A percentile compares a stretch with the other conserved stretches of the same genome.
These are phyloP conservation scores for Macrophya alboannulata DNA, from an alignment of 2,888 invertebrate genomes.

Conservation along the genomic window DNA sequence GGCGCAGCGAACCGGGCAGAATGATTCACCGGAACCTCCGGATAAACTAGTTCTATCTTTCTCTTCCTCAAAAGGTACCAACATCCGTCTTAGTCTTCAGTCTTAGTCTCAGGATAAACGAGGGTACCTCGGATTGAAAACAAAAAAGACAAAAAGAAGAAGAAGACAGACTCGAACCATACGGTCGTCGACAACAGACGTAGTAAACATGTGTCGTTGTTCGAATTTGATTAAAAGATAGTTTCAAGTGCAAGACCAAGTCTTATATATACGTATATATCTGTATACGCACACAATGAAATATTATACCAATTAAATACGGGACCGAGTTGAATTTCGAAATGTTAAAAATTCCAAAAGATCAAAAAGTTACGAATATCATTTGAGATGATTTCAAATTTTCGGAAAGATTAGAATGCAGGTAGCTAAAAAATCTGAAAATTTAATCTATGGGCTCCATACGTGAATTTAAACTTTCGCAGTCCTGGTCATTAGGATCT, in stretches of 20 bases:
- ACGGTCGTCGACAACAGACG: not conserved
- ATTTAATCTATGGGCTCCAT: too few relatives aligned
- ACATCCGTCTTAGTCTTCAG: constrained; percentile 3
- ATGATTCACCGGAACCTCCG: constrained; percentile 50
- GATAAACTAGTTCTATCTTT: constrained; percentile 13
- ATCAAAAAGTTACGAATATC: too few relatives aligned
- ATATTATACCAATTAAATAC: not conserved
- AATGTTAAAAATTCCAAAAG: too few relatives aligned
- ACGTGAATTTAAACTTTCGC: too few relatives aligned
- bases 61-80: not conserved
- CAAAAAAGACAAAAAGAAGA: not conserved
- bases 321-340: not conserved
- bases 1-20: constrained; percentile 37
- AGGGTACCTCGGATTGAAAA: not conserved
- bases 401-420: too few relatives aligned
- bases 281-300: too few relatives aligned
- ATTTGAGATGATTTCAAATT: too few relatives aligned
- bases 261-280: not conserved
- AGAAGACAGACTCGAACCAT: not conserved
- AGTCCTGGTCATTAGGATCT: too few relatives aligned
- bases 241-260: not conserved
- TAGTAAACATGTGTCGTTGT: not conserved
- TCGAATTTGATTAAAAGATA: not conserved
- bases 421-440: too few relatives aligned
- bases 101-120: constrained; percentile 14